phyloP scores from a whole-genome alignment of 2,797 vertebrate genomes.

The Sebastes taczanowskii region DNA sequence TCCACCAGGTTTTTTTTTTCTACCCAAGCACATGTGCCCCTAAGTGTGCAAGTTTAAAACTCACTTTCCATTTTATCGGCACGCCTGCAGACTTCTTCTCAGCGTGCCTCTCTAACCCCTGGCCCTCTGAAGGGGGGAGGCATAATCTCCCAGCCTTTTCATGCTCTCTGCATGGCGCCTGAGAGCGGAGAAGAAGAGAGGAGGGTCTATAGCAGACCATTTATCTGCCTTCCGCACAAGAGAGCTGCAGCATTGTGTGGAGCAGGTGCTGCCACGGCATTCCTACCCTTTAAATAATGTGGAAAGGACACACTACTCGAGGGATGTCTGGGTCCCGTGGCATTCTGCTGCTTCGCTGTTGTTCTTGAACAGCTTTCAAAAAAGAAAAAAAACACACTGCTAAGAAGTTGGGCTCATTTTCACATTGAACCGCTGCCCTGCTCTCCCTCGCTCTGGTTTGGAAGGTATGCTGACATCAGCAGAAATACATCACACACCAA shows the following conservation, averaged over 20 bases:
- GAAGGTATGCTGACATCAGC: constrained; percentile 76
- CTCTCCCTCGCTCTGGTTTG: constrained; percentile 45
- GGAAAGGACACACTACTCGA: constrained; percentile 57
- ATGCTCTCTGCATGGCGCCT: constrained; percentile 60
- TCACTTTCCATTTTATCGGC: constrained; percentile 34
- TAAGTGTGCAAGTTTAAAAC: constrained; percentile 36
- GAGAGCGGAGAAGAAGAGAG: constrained; percentile 41
- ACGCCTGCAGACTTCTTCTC: constrained; percentile 29
- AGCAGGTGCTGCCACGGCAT: constrained; percentile 63
- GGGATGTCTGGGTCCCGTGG: constrained; percentile 54
- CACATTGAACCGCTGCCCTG: constrained; percentile 40
- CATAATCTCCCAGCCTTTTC: constrained; percentile 68
- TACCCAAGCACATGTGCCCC: constrained; percentile 16
- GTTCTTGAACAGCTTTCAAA: constrained; percentile 62
- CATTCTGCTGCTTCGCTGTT: constrained; percentile 48
- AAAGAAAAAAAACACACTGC: constrained; percentile 18
- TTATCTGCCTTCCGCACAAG: constrained; percentile 57
- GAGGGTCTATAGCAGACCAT: constrained; percentile 43
- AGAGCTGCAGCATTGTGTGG: constrained; percentile 57
- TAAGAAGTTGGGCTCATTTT: constrained; percentile 54
- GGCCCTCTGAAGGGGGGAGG: constrained; percentile 54
- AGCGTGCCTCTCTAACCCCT: constrained; percentile 39
- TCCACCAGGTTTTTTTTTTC: not conserved
- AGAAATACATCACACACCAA: constrained; percentile 63
- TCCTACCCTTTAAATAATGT: constrained; percentile 46